phyloP scores from a whole-genome alignment of 2,113 vertebrate species.

The Elaphurus davidianus region DNA sequence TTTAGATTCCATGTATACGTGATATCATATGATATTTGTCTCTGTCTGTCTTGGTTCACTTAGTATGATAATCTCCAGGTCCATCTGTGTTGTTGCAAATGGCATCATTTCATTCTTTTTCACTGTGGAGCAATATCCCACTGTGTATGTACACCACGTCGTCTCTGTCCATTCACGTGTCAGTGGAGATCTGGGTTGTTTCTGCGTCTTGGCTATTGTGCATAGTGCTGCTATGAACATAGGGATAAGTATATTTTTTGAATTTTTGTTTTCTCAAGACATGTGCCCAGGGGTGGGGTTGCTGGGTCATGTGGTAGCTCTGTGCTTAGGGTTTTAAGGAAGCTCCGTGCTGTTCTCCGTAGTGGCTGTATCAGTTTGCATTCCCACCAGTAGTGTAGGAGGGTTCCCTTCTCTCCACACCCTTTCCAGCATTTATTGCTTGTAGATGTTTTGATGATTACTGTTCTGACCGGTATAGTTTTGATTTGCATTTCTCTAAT shows the following conservation, averaged over 20 bases:
- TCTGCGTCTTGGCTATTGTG: neutral
- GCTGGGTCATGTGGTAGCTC: neutral
- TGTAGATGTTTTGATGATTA: neutral
- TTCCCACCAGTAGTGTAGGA: neutral
- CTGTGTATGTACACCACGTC: too few species aligned
- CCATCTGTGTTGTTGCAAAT: neutral
- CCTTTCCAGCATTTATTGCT: neutral
- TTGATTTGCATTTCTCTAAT: neutral
- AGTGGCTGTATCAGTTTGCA: neutral
- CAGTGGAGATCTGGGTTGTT: neutral
- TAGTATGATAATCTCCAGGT: fast-evolving
- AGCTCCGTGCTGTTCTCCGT: neutral
- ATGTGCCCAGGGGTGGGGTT: neutral
- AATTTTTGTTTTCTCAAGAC: neutral
- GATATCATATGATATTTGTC: fast-evolving
- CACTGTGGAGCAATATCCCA: neutral
- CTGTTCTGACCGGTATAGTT: fast-evolving
- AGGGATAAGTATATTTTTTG: neutral
- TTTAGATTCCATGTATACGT: fast-evolving
- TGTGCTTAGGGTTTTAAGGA: neutral
- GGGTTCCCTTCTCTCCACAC: neutral
- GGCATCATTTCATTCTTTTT: fast-evolving
- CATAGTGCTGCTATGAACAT: neutral
- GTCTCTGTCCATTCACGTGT: fast-evolving
- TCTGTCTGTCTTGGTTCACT: neutral